phyloP scores from a whole-genome alignment of 1,140 invertebrate genomes.

The Neuroterus valhalla region DNA sequence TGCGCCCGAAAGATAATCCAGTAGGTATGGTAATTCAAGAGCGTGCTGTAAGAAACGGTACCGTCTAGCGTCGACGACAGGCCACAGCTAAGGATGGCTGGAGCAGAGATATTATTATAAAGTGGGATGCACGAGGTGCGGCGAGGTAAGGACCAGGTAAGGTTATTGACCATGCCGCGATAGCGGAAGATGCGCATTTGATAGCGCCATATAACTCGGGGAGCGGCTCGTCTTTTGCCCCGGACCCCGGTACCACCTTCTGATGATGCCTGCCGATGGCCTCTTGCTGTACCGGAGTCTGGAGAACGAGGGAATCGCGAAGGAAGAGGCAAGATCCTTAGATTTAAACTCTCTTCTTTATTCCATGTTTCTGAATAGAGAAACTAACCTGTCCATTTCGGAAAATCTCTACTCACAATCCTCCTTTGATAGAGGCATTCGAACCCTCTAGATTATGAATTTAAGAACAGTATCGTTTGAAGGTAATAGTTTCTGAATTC shows the following conservation, averaged over 20 bases:
- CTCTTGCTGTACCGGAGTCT: neutral
- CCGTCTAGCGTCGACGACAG: constrained; percentile 37
- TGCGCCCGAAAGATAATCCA: constrained; percentile 66
- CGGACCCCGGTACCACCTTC: neutral
- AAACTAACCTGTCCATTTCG: neutral
- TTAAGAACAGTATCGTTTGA: neutral
- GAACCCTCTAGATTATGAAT: neutral
- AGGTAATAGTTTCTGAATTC: too few species aligned
- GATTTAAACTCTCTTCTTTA: neutral
- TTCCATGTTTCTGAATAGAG: constrained; percentile 7
- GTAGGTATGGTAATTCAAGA: constrained; percentile 70
- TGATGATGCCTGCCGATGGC: constrained; percentile 28
- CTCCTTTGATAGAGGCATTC: neutral
- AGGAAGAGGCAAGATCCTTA: constrained; percentile 15
- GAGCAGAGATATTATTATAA: constrained; percentile 31
- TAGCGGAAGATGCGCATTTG: constrained; percentile 23
- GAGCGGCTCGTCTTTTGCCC: constrained; percentile 15
- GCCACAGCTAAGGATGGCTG: constrained; percentile 36
- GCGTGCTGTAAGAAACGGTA: constrained; percentile 44
- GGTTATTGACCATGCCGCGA: constrained; percentile 16
- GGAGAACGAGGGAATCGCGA: constrained; percentile 10
- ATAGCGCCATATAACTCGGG: constrained; percentile 21
- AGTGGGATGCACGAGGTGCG: constrained; percentile 19
- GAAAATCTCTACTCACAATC: neutral
- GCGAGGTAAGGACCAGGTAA: constrained; percentile 8